phyloP scores from a whole-genome alignment of 2,888 invertebrate species.

The Pherbina coryleti region DNA sequence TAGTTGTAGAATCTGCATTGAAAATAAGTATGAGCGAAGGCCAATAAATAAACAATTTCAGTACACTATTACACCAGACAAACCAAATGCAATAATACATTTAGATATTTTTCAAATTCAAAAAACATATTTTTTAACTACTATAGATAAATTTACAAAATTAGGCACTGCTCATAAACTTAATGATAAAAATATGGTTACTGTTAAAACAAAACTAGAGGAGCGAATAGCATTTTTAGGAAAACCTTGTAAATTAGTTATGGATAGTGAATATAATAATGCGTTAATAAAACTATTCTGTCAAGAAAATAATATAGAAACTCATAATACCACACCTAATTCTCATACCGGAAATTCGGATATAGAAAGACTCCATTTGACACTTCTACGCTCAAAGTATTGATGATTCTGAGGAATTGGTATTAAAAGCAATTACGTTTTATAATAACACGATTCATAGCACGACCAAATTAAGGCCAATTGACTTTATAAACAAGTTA shows the following conservation, averaged over 20 bases:
- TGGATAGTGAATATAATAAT: slow-evolving; percentile 47
- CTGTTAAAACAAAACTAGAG: slow-evolving; percentile 39
- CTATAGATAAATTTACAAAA: slow-evolving; percentile 45
- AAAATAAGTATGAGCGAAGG: slow-evolving; percentile 44
- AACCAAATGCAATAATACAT: slow-evolving; percentile 41
- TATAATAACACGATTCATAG: slow-evolving; percentile 38
- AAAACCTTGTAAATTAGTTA: slow-evolving; percentile 38
- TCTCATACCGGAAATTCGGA: slow-evolving; percentile 43
- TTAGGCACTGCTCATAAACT: slow-evolving; percentile 42
- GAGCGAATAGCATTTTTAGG: slow-evolving; percentile 39
- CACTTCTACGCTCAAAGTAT: slow-evolving; percentile 22
- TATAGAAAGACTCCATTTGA: slow-evolving; percentile 35
- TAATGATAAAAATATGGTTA: slow-evolving; percentile 42
- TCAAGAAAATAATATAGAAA: slow-evolving; percentile 39
- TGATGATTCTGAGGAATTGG: slow-evolving; percentile 27
- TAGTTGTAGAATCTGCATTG: slow-evolving; percentile 34
- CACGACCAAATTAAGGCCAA: slow-evolving; percentile 36
- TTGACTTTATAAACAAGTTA: slow-evolving; percentile 38
- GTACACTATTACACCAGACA: slow-evolving; percentile 36
- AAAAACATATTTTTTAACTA: slow-evolving; percentile 40
- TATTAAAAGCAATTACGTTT: slow-evolving; percentile 19
- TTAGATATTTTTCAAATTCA: slow-evolving; percentile 43
- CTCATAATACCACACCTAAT: slow-evolving; percentile 44
- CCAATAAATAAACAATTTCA: slow-evolving; percentile 38
- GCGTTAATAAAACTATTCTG: slow-evolving; percentile 41